phyloP scores from a whole-genome alignment of 2,888 invertebrate species.

The Acanthopleura granulata region DNA sequence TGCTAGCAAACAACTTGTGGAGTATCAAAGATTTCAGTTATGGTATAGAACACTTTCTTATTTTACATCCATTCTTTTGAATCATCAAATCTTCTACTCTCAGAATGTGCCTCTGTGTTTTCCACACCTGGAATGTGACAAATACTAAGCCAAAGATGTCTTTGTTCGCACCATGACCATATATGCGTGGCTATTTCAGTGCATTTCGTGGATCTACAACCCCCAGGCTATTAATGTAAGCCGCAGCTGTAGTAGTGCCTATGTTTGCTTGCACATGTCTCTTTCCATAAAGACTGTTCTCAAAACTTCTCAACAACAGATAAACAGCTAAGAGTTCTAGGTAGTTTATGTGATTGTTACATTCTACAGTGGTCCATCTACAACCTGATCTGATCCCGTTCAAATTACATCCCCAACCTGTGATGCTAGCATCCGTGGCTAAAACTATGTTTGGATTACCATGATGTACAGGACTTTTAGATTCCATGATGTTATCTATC shows the following conservation, averaged over 20 bases:
- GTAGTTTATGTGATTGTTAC: slow-evolving; percentile 25
- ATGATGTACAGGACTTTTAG: background rate
- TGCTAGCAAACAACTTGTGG: slow-evolving; percentile 30
- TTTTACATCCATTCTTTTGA: slow-evolving; percentile 28
- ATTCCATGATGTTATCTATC: slow-evolving; percentile 23
- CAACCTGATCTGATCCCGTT: slow-evolving; percentile 21
- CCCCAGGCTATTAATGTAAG: slow-evolving; percentile 25
- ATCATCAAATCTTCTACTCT: slow-evolving; percentile 20
- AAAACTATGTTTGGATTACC: background rate
- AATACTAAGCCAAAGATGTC: too few species aligned
- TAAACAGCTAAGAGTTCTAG: slow-evolving; percentile 32
- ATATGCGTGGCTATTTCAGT: slow-evolving; percentile 27
- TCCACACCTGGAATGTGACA: slow-evolving; percentile 29
- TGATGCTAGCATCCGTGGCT: slow-evolving; percentile 26
- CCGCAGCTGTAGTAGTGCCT: slow-evolving; percentile 29
- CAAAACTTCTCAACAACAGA: too few species aligned
- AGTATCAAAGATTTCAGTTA: background rate
- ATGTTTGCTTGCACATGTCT: slow-evolving; percentile 11
- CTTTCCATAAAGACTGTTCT: slow-evolving; percentile 16
- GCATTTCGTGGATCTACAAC: slow-evolving; percentile 15
- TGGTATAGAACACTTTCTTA: slow-evolving; percentile 15
- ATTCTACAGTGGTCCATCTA: slow-evolving; percentile 25
- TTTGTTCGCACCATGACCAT: too few species aligned
- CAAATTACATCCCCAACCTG: slow-evolving; percentile 27
- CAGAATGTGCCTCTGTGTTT: slow-evolving; percentile 29